Conservation (phyloP, 2,888 invertebrate genomes). For the Anorthoa munda region DNA sequence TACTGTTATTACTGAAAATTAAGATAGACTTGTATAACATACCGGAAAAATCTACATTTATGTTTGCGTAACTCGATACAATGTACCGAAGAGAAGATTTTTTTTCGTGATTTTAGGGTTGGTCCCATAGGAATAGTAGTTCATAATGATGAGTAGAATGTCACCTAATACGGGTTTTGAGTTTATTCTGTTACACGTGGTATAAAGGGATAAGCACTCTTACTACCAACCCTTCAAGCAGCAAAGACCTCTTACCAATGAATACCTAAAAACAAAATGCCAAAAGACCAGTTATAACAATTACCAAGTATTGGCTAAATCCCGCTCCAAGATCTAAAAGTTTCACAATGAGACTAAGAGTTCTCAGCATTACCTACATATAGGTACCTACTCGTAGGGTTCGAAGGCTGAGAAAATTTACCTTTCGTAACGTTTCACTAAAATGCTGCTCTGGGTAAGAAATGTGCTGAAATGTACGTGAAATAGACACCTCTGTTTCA, state of each 20-base stretch:
- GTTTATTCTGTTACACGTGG: no score
- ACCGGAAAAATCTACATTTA: no score
- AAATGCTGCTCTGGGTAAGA: conserved; percentile 45
- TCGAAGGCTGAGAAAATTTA: conserved; percentile 81
- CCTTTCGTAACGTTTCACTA: conserved; percentile 70
- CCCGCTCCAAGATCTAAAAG: conserved; percentile 45
- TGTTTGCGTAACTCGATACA: no score
- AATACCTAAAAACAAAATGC: conserved; percentile 7
- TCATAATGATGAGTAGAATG: no score
- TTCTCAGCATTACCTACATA: conserved; percentile 31
- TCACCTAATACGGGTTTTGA: no score
- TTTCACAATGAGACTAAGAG: conserved; percentile 60
- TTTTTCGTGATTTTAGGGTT: no score
- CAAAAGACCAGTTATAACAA: conserved; percentile 27
- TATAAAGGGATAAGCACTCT: background rate
- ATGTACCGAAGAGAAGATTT: no score
- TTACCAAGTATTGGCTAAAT: conserved; percentile 37
- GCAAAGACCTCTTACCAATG: background rate
- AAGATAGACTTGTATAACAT: background rate
- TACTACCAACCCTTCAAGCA: no score
- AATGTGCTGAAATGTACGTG: background rate
- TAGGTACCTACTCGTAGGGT: conserved; percentile 63
- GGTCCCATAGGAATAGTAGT: no score
- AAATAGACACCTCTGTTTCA: background rate
- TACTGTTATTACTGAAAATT: background rate